Base-by-base conservation (phyloP, 2,888 invertebrate species). In the Scelioninae gen. 1 region DNA sequence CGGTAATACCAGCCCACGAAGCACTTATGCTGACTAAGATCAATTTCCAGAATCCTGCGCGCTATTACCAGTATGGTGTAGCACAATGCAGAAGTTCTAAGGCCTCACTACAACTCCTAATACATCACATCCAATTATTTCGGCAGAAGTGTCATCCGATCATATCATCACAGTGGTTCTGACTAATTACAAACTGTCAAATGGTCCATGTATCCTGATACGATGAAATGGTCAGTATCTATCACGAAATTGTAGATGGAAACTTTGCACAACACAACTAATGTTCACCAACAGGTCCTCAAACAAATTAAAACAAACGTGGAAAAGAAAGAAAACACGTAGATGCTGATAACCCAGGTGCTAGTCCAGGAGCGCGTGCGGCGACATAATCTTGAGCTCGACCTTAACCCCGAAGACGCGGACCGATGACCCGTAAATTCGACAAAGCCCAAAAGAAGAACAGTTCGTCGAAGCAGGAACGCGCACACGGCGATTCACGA, bases 401-500 rank as follows among this genome's bases (percentile, higher is more conserved):
- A 79, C 83, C 83, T 83, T 83, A 69, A 83, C 79, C 76, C 72
- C 62, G 69, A 66, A 49, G 62, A 55, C 63, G 55, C 49, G 66
- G 60, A 78, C 69, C 83, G 71, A 79, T 76, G 83, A 79, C 79
- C 83, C 83, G 79, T 53, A 83, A 83, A 74, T 74, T 78, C 34
- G 75, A 71, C 65, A 13, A 40, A 47, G 51, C 51, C 45, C 55
- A 34, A 49, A 69, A 63, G 72, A 58, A 55, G 66, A 60, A 62
- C 60, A 62, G 47, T n/a, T 15, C 8, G 55, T 34, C 68, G 45
- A 38, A 51, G 6, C 66, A 55, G 43, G 2, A 71, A 43, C 74
- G 60, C 69, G 77, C 55, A 60, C 71, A 68, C 63, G 81, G 71
- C 87, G 87, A 90, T 89, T 89, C 87, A 86, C 88, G 88, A 90